Evolutionary conservation across 2,113 vertebrate species (phyloP), one percentile per base, ranked within the genome.

Genomic region (Bubalus kerabau): DNA sequence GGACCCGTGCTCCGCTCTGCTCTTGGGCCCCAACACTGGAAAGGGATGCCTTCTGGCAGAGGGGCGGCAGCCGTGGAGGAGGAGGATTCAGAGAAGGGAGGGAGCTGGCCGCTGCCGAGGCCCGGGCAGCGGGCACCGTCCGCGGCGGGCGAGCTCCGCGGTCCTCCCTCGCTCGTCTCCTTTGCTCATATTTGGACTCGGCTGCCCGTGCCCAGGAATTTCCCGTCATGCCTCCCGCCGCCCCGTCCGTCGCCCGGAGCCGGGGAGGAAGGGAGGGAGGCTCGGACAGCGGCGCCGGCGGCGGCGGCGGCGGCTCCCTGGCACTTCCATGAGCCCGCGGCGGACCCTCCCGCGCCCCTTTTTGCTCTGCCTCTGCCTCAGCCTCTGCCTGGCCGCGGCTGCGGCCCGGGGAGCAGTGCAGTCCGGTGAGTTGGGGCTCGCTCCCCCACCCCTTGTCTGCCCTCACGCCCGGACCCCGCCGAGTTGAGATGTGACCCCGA

Each of bases 131-230:
- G 16, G 88, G 93, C 97, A 90, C 84, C 82, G 74, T 92, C 80
- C 93, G 78, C 85, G 83, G 95, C 98, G 89, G 84, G 83, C 94
- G 96, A 90, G 80, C 91, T 95, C 91, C 78, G 24, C 94, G 48
- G 87, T 95, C 96, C 98, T 97, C 97, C 89, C 90, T 86, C 95
- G 84, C 84, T 88, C 86, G 40, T 62, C 94, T 96, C 87, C 96
- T 91, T 93, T 99, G 99, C 97, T 99, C 99, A 99, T 99, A 99
- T 99, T 99, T 99, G 99, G 99, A 99, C 95, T 98, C 98, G 96
- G 98, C 98, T 71, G 98, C 98, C 96, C 85, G 95, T 97, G 98
- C 97, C 97, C 98, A 99, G 99, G 99, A 99, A 99, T 99, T 99
- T 99, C 99, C 99, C 99, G 99, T 98, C 99, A 99, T 99, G 99